Evolutionary conservation across 2,888 invertebrate species (phyloP).

Genomic region (Craniophora ligustri): DNA sequence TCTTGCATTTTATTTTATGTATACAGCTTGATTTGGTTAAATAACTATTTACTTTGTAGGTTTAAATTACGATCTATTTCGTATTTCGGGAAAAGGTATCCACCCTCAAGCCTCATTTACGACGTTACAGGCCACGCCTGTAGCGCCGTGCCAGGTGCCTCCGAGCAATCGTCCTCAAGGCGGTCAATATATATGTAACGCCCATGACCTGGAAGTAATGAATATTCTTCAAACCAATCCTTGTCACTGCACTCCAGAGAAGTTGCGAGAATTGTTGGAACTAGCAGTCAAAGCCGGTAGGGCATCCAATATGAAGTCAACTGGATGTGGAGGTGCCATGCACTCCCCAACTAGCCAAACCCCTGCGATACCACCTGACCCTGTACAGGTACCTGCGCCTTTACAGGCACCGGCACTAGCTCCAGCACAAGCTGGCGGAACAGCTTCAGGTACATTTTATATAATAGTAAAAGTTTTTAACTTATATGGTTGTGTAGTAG

Average conservation of each 20-base stretch:
- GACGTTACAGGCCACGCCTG: neutral
- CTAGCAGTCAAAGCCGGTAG: conserved; percentile 12
- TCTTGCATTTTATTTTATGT: no score
- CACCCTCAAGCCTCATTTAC: neutral
- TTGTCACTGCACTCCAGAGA: conserved; percentile 49
- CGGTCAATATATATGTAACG: neutral
- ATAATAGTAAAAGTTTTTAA: no score
- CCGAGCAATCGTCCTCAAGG: neutral
- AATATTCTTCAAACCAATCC: conserved; percentile 28
- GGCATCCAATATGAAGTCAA: neutral
- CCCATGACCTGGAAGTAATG: neutral
- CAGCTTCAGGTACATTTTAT: neutral
- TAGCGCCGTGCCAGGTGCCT: neutral
- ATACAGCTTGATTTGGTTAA: neutral
- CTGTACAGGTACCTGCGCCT: neutral
- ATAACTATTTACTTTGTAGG: conserved; percentile 13
- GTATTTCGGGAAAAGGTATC: neutral
- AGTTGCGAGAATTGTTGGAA: conserved; percentile 28
- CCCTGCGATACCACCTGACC: neutral
- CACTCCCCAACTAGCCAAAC: neutral
- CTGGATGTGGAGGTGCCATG: neutral
- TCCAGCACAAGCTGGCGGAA: neutral
- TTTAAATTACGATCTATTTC: conserved; percentile 1
- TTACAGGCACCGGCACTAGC: neutral
- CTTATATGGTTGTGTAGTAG: no score